Percentiles rank a stretch among this genome's conserved stretches.
These are phyloP conservation scores for Diaprepes abbreviatus DNA, from an alignment of 2,888 invertebrate species.

Conservation along the genomic window DNA sequence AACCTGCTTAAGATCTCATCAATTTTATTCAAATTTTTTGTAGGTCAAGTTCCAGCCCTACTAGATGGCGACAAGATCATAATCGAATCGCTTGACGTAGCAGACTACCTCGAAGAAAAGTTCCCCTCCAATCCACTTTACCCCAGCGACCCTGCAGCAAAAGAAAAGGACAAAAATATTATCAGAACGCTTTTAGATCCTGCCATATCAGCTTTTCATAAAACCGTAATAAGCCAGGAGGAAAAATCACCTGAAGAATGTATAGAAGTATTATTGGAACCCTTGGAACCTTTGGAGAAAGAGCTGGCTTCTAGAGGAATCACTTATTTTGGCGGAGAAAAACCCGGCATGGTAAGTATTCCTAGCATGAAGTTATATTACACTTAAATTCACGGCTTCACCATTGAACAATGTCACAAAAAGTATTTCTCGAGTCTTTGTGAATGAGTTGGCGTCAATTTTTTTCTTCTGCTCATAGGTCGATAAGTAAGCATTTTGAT, in stretches of 20 bases:
- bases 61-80: conserved; percentile 67
- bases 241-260: conserved; percentile 58
- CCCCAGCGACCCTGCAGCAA: conserved; percentile 65
- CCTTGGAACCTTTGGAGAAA: conserved; percentile 60
- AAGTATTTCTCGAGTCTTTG: no score
- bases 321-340: conserved; percentile 60
- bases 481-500: no score
- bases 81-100: conserved; percentile 70
- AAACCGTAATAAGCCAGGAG: conserved; percentile 52
- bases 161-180: conserved; percentile 58
- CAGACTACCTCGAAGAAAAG: conserved; percentile 71
- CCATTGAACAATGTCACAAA: no score
- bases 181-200: conserved; percentile 60
- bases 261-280: conserved; percentile 56
- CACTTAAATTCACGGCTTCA: no score
- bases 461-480: no score
- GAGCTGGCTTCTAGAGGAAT: conserved; percentile 58
- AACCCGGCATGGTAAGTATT: conserved; percentile 60
- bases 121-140: conserved; percentile 70
- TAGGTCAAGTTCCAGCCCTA: conserved; percentile 69
- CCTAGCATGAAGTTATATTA: neutral
- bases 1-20: no score
- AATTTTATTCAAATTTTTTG: neutral
- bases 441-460: no score
- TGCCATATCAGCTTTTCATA: conserved; percentile 53